Percentiles rank a stretch among this genome's conserved stretches.
Conservation (phyloP, 2,113 vertebrate genomes). For the Tonatia bakeri region DNA sequence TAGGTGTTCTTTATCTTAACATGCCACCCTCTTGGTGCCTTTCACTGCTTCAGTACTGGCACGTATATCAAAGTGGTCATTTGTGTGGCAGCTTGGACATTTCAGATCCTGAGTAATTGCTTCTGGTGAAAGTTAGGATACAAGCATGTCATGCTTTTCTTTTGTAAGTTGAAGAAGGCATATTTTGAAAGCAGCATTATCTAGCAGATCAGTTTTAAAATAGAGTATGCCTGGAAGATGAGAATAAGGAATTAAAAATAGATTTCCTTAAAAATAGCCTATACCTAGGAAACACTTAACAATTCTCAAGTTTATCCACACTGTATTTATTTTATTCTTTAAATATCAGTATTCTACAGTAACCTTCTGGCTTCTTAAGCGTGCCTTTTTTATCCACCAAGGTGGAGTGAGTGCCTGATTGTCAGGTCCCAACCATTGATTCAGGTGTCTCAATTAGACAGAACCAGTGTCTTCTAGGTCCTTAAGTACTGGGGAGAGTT, state of each 20-base stretch:
- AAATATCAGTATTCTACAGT: not conserved
- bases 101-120: not conserved
- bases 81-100: not conserved
- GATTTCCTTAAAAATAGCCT: not conserved
- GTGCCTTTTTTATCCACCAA: not conserved
- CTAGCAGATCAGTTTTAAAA: not conserved
- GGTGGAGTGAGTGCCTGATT: not conserved
- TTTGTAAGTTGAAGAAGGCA: not conserved
- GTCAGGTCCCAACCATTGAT: not conserved
- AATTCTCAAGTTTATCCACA: not conserved
- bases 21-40: too few species aligned
- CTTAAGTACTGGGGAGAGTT: not conserved
- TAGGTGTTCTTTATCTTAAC: not conserved
- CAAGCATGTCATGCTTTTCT: not conserved
- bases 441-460: not conserved
- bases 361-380: not conserved
- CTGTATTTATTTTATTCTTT: not conserved
- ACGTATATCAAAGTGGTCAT: not conserved
- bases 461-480: not conserved
- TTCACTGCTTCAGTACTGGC: not conserved
- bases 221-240: not conserved
- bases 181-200: not conserved
- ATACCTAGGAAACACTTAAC: not conserved
- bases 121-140: not conserved
- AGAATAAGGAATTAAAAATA: not conserved